phyloP scores from a whole-genome alignment of 2,113 vertebrate species.

The Tylochromis polylepis region DNA sequence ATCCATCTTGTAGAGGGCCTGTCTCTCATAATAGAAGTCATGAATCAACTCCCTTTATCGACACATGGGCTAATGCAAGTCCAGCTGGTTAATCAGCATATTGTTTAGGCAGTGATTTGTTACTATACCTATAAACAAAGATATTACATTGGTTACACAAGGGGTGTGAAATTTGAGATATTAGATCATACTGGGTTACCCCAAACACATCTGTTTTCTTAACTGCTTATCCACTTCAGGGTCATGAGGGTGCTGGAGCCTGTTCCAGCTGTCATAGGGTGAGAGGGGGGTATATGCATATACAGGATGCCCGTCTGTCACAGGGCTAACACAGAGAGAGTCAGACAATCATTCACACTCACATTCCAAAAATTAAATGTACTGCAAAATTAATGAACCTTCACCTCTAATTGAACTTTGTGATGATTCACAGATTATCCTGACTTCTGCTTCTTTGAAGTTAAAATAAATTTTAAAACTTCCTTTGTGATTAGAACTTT shows the following conservation, averaged over 20 bases:
- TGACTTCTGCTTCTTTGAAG: conserved; percentile 7
- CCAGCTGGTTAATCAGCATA: conserved; percentile 6
- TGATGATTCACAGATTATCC: not conserved
- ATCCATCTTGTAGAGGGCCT: conserved; percentile 35
- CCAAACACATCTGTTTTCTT: not conserved
- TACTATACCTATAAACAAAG: conserved; percentile 9
- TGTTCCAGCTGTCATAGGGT: not conserved
- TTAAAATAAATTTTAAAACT: not conserved
- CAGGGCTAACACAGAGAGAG: not conserved
- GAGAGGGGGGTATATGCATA: not conserved
- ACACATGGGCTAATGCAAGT: conserved; percentile 25
- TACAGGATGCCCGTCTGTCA: not conserved
- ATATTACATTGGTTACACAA: not conserved
- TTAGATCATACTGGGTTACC: not conserved
- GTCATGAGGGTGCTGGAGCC: not conserved
- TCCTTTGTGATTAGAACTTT: not conserved
- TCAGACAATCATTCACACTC: not conserved
- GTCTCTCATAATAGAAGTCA: conserved; percentile 35
- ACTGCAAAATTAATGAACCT: not conserved
- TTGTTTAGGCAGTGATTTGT: conserved; percentile 8
- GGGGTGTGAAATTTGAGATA: not conserved
- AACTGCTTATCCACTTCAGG: not conserved
- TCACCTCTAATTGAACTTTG: not conserved
- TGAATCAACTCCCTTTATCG: conserved; percentile 56
- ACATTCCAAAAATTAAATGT: not conserved